Evolutionary conservation across 2,797 vertebrate genomes (phyloP), one percentile per base, ranked within the genome.

Genomic region (Oceanodroma leucorhoa): DNA sequence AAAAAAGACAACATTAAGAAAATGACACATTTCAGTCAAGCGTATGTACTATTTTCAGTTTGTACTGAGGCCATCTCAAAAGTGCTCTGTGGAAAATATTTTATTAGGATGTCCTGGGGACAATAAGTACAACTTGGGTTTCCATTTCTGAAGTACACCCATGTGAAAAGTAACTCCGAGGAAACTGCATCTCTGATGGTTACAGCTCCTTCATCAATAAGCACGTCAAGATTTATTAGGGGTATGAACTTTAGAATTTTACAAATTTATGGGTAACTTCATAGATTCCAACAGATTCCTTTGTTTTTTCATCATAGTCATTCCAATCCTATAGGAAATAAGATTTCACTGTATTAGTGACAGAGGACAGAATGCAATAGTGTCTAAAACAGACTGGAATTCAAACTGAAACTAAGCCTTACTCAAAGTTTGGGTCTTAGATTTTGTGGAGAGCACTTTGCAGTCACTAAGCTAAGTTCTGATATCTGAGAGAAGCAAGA

Each of bases 191-290:
- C 41, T 88, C 11, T 60, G 60, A 79, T 70, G 54, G 41, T 40
- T 65, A 75, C 30, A 83, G 66, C 10, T 82, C 29, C 43, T 51
- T 76, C 54, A 45, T 57, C 45, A 81, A 5, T 40, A 55, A 87
- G 11, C 23, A n/a, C 18, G 11, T 77, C 6, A 40, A 10, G 34
- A 66, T 75, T 79, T 83, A 46, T 27, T 10, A 78, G 15, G 10
- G 43, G 6, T 23, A 30, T 45, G 62, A 76, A 61, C 53, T 72
- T 98, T 79, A 99, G 95, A 99, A 99, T 96, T 99, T 99, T 91
- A 99, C 98, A 97, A 99, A 99, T 96, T 98, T 97, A 97, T 99
- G 99, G 27, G 98, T 98, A 94, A 99, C 99, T 97, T 99, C 99
- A 23, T 99, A 99, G 97, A 99, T 98, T 83, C 99, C 99, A 96